Base-by-base conservation (phyloP, 2,888 invertebrate genomes). In the Lithophane ornitopus region DNA sequence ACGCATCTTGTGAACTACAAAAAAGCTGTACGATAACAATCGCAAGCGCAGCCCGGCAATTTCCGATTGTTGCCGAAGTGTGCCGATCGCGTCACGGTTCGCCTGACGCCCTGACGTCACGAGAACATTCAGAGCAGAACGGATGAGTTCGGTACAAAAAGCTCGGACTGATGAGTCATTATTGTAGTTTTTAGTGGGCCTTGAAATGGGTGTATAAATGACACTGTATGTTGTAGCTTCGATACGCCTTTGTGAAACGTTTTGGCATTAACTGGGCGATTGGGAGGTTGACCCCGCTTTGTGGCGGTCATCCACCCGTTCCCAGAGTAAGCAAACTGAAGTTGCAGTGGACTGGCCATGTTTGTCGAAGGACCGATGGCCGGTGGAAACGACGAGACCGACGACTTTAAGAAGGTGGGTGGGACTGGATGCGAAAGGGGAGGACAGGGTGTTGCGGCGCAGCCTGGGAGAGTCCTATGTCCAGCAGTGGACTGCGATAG, bases 91-190 rank as follows among this genome's bases (percentile, higher is more conserved):
- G 81, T 81, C 78, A 84, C 78, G 88, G 82, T 78, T 80, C 88
- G 80, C 14, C 74, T 59, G 61, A 70, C 77, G 76, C 69, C 74
- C 62, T 89, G 84, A 89, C 87, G 87, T 88, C 87, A 88, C 68
- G 28, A 62, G 59, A 65, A 44, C 78, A 87, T 87, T 79, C 72
- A 82, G 89, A 89, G 80, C 89, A 81, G 81, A 86, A 89, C 87
- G 78, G 68, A 78, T 84, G 79, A 70, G 63, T 67, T 73, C 52
- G 52, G 68, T 54, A 76, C 62, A 83, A 83, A 67, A 85, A 82
- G 52, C 81, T 70, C 0, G 4, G 54, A 26, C 34, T 14, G n/a
- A 62, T 82, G 72, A 82, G 16, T 85, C 82, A 85, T 82, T 67
- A 71, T 71, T 62, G 28, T 12, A 46, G 19, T 83, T 69, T 83